Evolutionary conservation across 2,797 vertebrate species (phyloP).

Genomic region (Lophotriccus pileatus): DNA sequence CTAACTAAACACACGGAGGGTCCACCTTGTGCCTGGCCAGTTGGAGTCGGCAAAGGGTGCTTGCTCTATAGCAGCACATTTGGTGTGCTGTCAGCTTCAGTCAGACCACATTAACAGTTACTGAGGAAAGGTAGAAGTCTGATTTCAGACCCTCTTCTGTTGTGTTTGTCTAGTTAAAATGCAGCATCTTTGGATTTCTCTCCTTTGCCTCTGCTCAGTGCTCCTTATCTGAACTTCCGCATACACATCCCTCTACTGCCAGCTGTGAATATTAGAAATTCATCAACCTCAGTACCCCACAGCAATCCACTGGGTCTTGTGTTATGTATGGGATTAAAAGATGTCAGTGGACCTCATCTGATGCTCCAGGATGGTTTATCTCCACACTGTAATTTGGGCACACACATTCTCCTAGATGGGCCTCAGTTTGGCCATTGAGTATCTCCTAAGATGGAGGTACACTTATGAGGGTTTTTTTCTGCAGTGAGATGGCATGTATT

Average conservation of each 20-base stretch:
- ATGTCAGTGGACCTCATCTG: not conserved
- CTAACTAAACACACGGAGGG: not conserved
- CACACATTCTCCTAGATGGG: not conserved
- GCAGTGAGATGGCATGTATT: not conserved
- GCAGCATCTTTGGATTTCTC: not conserved
- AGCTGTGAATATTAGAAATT: not conserved
- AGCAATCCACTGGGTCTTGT: not conserved
- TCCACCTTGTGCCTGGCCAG: accelerated
- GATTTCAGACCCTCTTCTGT: not conserved
- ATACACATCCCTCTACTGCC: not conserved
- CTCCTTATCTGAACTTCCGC: not conserved
- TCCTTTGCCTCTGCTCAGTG: not conserved
- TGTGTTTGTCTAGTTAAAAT: not conserved
- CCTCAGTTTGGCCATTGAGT: not conserved
- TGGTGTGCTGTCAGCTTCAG: not conserved
- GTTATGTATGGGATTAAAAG: not conserved
- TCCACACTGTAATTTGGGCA: not conserved
- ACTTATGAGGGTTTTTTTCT: not conserved
- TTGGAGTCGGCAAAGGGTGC: not conserved
- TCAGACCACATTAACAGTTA: not conserved
- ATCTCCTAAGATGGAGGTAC: not conserved
- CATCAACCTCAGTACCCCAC: not conserved
- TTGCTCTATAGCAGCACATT: accelerated
- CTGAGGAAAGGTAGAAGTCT: not conserved
- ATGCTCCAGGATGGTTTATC: not conserved